Evolutionary conservation across 2,113 vertebrate genomes (phyloP), one percentile per base, ranked within the genome.

Genomic region (Cichladusa arquata): DNA sequence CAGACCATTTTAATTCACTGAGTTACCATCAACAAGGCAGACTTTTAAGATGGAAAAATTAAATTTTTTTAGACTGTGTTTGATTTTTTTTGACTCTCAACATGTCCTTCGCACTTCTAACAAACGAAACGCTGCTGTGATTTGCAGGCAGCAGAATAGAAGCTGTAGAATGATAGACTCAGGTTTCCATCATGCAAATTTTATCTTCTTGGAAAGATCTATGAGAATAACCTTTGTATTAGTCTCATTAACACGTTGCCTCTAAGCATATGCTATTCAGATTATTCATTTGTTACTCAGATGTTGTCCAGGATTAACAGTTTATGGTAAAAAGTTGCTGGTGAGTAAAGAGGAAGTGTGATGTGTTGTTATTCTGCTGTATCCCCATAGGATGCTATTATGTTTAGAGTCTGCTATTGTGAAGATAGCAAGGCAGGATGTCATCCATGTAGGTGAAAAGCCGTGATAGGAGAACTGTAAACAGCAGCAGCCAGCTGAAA

Each of bases 351-450:
- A 93, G 97, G 96, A 97, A 97, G 78, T 54, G 40, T 74, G 71
- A 82, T 64, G 82, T 66, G 91, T 73, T 95, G 58, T 80, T 93
- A 54, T 92, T 86, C 90, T 47, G 6, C 85, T 44, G 69, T 88
- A 71, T 89, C 82, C 72, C 91, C 3, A 1, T 57, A 84, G 86
- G 92, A 91, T 86, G 57, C 23, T 60, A 74, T 89, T 92, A 78
- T 93, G 92, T 96, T 97, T 96, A 82, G 92, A 95, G 83, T 74
- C 85, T 96, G 96, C 70, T 78, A 1, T 60, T 92, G 95, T 95
- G 90, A 88, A 95, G 97, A 97, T 85, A 96, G 85, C 56, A 62
- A 86, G 92, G 45, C 92, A 94, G 93, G 94, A 95, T 95, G 88
- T 85, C 70, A 79, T 17, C 38, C 64, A 65, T 81, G 76, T 86